phyloP scores from a whole-genome alignment of 2,888 invertebrate genomes.

The Drosophila austrosaltans region DNA sequence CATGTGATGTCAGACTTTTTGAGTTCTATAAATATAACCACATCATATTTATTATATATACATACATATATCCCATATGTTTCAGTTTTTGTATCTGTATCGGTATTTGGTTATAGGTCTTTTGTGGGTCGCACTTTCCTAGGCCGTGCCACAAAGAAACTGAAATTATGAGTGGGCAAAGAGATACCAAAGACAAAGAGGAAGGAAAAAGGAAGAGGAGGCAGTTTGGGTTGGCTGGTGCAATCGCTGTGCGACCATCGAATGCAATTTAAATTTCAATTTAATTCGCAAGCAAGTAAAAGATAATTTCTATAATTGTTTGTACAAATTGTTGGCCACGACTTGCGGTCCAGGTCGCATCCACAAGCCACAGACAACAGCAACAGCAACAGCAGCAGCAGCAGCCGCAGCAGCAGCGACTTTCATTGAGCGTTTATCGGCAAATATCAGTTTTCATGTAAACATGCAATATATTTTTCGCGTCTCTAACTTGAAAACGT shows the following conservation, averaged over 20 bases:
- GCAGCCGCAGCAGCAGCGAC: constrained; percentile 47
- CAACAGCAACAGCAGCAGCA: constrained; percentile 37
- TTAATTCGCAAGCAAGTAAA: constrained; percentile 74
- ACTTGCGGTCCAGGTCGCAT: constrained; percentile 38
- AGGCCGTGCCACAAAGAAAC: constrained; percentile 25
- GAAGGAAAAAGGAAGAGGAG: not conserved
- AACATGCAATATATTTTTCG: constrained; percentile 78
- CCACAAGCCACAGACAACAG: constrained; percentile 34
- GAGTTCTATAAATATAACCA: constrained; percentile 63
- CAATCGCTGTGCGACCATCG: constrained; percentile 63
- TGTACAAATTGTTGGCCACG: constrained; percentile 77
- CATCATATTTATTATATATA: not conserved
- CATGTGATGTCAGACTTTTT: constrained; percentile 70
- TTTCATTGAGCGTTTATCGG: constrained; percentile 79
- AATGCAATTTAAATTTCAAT: constrained; percentile 79
- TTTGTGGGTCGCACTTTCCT: constrained; percentile 48
- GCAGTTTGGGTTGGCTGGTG: constrained; percentile 16
- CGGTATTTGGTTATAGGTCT: constrained; percentile 19
- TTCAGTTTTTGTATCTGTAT: constrained; percentile 43
- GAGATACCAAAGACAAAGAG: not conserved
- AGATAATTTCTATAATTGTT: constrained; percentile 79
- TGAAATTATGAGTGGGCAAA: constrained; percentile 45
- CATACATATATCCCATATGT: constrained; percentile 40
- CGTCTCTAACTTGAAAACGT: constrained; percentile 53
- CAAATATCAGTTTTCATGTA: constrained; percentile 78